Conservation (phyloP, 2,888 invertebrate genomes). For the Altica lythri region DNA sequence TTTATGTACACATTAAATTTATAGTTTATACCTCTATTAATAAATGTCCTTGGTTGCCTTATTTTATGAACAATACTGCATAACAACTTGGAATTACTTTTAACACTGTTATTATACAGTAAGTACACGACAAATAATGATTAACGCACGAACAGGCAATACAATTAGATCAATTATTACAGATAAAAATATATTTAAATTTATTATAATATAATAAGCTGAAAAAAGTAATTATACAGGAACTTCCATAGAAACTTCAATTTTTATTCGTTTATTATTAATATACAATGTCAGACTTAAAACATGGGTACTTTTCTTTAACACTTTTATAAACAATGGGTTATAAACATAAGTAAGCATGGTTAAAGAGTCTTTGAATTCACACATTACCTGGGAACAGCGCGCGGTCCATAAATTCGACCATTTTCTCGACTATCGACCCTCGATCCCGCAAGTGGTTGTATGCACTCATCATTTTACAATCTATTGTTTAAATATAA, state of each 20-base stretch:
- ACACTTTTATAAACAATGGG: no score
- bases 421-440: no score
- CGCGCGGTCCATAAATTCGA: no score
- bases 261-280: neutral
- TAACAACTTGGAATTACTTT: slow-evolving; percentile 30
- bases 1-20: slow-evolving; percentile 51
- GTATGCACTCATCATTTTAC: no score
- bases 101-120: slow-evolving; percentile 27
- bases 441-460: no score
- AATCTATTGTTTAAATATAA: no score
- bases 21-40: slow-evolving; percentile 43
- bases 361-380: no score
- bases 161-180: slow-evolving; percentile 32
- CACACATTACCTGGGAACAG: no score
- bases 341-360: no score
- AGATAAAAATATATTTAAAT: slow-evolving; percentile 25
- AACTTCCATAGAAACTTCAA: slow-evolving; percentile 3
- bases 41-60: slow-evolving; percentile 45
- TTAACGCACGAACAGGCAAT: slow-evolving; percentile 42
- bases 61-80: slow-evolving; percentile 41
- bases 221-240: slow-evolving; percentile 16
- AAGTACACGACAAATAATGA: slow-evolving; percentile 26
- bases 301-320: no score
- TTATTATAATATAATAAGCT: slow-evolving; percentile 7
- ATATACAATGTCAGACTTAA: neutral